Percentiles rank a stretch among this genome's conserved stretches.
These are phyloP conservation scores for Meriones psammophilus DNA, from an alignment of 2,797 vertebrate genomes.

Conservation along the genomic window DNA sequence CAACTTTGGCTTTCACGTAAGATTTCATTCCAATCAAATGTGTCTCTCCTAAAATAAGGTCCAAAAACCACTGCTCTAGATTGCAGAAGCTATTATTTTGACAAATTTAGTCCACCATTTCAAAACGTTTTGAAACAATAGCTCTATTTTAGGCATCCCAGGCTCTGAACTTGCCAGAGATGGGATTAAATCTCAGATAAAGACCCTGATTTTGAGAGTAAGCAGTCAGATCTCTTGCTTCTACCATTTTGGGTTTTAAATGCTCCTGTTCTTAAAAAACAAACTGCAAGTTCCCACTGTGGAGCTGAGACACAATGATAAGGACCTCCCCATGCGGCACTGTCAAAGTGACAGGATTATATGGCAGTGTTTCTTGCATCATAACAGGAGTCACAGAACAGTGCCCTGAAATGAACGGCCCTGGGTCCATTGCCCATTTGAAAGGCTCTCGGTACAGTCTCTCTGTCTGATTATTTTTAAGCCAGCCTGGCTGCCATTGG, in stretches of 20 bases:
- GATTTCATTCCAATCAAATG: slow-evolving; percentile 37
- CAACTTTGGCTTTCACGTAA: not conserved
- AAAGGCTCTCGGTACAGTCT: not conserved
- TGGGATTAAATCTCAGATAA: slow-evolving; percentile 4
- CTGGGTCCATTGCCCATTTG: not conserved
- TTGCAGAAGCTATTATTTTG: slow-evolving; percentile 55
- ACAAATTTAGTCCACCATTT: slow-evolving; percentile 47
- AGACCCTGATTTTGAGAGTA: not conserved
- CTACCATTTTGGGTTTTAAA: not conserved
- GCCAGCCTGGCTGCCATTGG: slow-evolving; percentile 16
- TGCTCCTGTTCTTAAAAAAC: not conserved
- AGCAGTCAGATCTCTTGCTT: not conserved
- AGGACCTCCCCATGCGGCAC: not conserved
- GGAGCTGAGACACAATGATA: not conserved
- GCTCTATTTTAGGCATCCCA: slow-evolving; percentile 64
- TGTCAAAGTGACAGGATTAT: not conserved
- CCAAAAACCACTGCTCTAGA: slow-evolving; percentile 35
- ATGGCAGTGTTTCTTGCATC: not conserved
- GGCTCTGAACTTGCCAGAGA: slow-evolving; percentile 37
- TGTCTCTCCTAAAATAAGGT: slow-evolving; percentile 24
- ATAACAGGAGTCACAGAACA: not conserved
- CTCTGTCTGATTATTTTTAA: slow-evolving; percentile 28
- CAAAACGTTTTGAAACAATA: slow-evolving; percentile 72
- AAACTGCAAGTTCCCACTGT: not conserved
- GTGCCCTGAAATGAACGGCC: not conserved